A percentile compares a stretch with the other conserved stretches of the same genome.
phyloP scores from a whole-genome alignment of 2,797 vertebrate species.

The Malurus splendens region DNA sequence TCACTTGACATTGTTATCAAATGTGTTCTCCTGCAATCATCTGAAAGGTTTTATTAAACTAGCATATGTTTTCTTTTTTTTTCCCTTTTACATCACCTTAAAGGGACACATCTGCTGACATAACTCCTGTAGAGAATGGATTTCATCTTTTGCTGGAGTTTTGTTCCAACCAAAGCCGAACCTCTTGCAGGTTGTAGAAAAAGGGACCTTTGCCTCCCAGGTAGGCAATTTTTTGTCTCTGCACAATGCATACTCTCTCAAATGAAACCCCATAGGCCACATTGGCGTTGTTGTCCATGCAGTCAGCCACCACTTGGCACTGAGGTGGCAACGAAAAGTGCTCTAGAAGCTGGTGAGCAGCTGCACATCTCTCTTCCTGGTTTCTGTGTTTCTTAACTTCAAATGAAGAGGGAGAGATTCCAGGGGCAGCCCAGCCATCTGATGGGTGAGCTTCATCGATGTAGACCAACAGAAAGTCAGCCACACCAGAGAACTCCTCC shows the following conservation, averaged over 20 bases:
- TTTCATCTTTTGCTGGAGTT: slow-evolving; percentile 84
- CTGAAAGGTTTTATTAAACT: slow-evolving; percentile 41
- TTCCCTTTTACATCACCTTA: slow-evolving; percentile 47
- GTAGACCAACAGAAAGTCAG: slow-evolving; percentile 96
- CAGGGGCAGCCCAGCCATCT: slow-evolving; percentile 91
- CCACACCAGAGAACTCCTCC: slow-evolving; percentile 91
- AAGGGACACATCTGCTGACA: slow-evolving; percentile 21
- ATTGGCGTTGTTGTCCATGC: slow-evolving; percentile 97
- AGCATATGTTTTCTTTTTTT: neutral
- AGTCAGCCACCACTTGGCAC: slow-evolving; percentile 91
- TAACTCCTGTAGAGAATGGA: slow-evolving; percentile 32
- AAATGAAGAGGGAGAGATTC: slow-evolving; percentile 81
- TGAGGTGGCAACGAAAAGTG: slow-evolving; percentile 88
- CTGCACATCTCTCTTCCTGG: slow-evolving; percentile 88
- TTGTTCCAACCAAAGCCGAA: slow-evolving; percentile 88
- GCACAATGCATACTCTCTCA: slow-evolving; percentile 93
- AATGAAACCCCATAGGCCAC: slow-evolving; percentile 92
- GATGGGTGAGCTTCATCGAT: slow-evolving; percentile 97
- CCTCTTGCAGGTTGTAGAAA: slow-evolving; percentile 90
- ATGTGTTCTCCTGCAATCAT: slow-evolving; percentile 21
- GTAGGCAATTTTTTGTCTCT: slow-evolving; percentile 90
- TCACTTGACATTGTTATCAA: slow-evolving; percentile 19
- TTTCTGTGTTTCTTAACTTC: slow-evolving; percentile 87
- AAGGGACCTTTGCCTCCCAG: slow-evolving; percentile 95
- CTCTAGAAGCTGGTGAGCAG: slow-evolving; percentile 84